Evolutionary conservation across 1,140 invertebrate species (phyloP).

Genomic region (Samia ricini): DNA sequence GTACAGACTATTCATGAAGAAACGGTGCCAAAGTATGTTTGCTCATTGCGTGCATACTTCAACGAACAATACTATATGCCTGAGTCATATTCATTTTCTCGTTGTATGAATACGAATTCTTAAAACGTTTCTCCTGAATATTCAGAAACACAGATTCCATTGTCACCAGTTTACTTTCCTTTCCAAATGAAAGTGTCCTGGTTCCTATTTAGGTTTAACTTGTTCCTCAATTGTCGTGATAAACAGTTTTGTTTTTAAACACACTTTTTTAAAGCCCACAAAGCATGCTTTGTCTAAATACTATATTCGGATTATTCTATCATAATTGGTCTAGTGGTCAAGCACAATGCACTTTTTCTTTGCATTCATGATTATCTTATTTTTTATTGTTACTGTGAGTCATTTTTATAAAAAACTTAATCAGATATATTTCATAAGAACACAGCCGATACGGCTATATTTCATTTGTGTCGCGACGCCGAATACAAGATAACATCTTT

Average conservation of each 20-base stretch:
- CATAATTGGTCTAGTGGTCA: no score
- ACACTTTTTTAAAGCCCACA: constrained; percentile 2
- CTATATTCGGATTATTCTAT: background rate
- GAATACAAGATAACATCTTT: constrained; percentile 46
- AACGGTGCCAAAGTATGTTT: background rate
- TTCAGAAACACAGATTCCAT: constrained; percentile 26
- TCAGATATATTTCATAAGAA: constrained; percentile 52
- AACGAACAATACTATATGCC: background rate
- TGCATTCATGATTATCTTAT: no score
- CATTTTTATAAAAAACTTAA: constrained; percentile 40
- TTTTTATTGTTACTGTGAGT: constrained; percentile 22
- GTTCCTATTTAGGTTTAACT: constrained; percentile 43
- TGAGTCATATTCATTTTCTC: background rate
- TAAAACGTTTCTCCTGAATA: constrained; percentile 14
- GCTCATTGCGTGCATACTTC: background rate
- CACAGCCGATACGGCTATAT: constrained; percentile 39
- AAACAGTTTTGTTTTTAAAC: background rate
- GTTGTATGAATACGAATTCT: background rate
- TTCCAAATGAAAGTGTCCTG: constrained; percentile 58
- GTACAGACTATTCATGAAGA: no score
- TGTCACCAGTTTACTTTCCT: constrained; percentile 43
- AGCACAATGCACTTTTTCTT: no score
- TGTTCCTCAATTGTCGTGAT: constrained; percentile 18
- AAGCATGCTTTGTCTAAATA: background rate
- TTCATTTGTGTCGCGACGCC: constrained; percentile 53